Evolutionary conservation across 2,888 invertebrate genomes (phyloP).

Genomic region (Eupeodes luniger): DNA sequence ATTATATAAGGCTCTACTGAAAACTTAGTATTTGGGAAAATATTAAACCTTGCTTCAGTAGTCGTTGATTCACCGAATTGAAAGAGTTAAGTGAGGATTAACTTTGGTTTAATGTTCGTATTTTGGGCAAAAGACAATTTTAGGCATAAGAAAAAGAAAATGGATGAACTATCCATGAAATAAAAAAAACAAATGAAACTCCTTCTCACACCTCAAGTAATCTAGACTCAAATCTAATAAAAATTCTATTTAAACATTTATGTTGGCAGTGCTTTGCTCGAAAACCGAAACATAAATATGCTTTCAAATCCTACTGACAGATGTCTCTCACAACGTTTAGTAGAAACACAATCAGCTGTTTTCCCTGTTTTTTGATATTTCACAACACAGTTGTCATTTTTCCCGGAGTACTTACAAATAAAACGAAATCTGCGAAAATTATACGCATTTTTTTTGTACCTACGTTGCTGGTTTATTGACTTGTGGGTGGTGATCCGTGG

Average conservation of each 20-base stretch:
- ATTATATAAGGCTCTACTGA: no score
- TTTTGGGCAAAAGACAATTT: no score
- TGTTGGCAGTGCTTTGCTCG: constrained; percentile 1
- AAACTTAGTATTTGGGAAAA: no score
- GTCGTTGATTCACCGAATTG: no score
- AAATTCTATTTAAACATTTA: neutral
- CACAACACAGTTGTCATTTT: constrained; percentile 22
- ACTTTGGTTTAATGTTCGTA: no score
- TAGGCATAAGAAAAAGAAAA: no score
- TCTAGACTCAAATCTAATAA: no score
- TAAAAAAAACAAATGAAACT: no score
- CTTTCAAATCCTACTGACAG: neutral
- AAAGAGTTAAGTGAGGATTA: no score
- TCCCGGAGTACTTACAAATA: neutral
- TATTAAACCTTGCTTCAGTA: no score
- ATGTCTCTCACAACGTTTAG: constrained; percentile 9
- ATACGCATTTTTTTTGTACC: constrained; percentile 10
- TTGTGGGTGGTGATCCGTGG: constrained; percentile 44
- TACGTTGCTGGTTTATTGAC: neutral
- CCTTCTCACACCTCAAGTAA: no score
- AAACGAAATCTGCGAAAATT: constrained; percentile 28
- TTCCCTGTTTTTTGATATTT: constrained; percentile 47
- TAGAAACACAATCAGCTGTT: constrained; percentile 49
- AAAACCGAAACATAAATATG: neutral
- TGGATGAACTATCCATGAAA: no score